Evolutionary conservation across 2,113 vertebrate genomes (phyloP), one percentile per base, ranked within the genome.

Genomic region (Myodes glareolus): DNA sequence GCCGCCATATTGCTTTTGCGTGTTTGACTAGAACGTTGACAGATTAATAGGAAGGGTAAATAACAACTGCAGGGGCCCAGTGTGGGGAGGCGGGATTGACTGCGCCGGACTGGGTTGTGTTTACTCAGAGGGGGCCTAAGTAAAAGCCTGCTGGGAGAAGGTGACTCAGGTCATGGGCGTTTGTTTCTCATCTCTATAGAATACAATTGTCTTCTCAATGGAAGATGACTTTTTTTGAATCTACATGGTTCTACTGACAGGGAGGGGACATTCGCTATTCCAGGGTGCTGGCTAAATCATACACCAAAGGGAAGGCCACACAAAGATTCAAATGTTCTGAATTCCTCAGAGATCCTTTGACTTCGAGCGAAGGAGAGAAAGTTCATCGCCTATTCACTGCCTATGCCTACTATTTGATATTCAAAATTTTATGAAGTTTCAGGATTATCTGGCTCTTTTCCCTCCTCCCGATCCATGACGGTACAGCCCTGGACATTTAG

Each of bases 21-120:
- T 99, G 99, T 99, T 99, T 99, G 98, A 99, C 98, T 97, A 98
- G 98, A 99, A 98, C 98, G 98, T 98, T 99, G 99, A 99, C 99
- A 99, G 99, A 99, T 99, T 99, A 99, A 99, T 99, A 99, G 99
- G 99, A 99, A 98, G 99, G 96, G 99, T 99, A 99, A 99, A 99
- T 99, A 99, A 98, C 97, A 98, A 98, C 97, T 96, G 95, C 58
- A 42, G 97, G 97, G 97, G 98, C 99, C 98, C 98, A 97, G 98
- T 98, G 98, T 98, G 98, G 97, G 97, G 97, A 97, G 96, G 98
- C 98, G 97, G 98, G 98, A 98, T 98, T 99, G 98, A 98, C 98
- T 99, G 98, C 98, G 97, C 98, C 68, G 98, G 98, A 98, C 98
- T 98, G 98, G 98, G 98, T 97, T 98, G 98, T 99, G 98, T 98